Conservation (phyloP, 2,113 vertebrate genomes). For the Sphyrna mokarran region DNA sequence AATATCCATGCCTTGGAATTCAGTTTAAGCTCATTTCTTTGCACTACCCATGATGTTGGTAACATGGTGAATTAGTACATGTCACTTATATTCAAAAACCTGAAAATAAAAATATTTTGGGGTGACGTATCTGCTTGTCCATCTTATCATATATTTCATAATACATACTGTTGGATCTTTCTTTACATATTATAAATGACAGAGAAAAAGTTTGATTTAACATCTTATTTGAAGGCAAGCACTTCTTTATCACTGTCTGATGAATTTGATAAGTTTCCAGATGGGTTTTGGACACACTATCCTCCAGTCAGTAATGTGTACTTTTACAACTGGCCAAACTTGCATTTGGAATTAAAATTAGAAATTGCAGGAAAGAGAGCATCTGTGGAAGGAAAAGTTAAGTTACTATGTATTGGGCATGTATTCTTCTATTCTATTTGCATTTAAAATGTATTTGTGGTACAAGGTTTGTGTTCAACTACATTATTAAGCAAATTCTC, state of each 20-base stretch:
- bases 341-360: not conserved
- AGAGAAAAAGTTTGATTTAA: not conserved
- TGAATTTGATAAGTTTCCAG: not conserved
- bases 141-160: not conserved
- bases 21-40: not conserved
- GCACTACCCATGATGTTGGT: not conserved
- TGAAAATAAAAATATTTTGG: not conserved
- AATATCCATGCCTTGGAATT: not conserved
- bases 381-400: not conserved
- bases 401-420: not conserved
- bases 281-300: not conserved
- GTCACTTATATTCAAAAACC: too few species aligned
- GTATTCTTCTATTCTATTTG: not conserved
- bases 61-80: not conserved
- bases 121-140: not conserved
- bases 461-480: not conserved
- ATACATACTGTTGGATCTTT: not conserved
- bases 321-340: not conserved
- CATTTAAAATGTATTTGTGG: not conserved
- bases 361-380: not conserved
- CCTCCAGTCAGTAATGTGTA: not conserved
- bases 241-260: not conserved
- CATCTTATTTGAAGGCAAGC: not conserved
- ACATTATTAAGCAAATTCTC: not conserved
- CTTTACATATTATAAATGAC: not conserved